Conservation (phyloP, 2,888 invertebrate species). For the Pandemis cinnamomeana region DNA sequence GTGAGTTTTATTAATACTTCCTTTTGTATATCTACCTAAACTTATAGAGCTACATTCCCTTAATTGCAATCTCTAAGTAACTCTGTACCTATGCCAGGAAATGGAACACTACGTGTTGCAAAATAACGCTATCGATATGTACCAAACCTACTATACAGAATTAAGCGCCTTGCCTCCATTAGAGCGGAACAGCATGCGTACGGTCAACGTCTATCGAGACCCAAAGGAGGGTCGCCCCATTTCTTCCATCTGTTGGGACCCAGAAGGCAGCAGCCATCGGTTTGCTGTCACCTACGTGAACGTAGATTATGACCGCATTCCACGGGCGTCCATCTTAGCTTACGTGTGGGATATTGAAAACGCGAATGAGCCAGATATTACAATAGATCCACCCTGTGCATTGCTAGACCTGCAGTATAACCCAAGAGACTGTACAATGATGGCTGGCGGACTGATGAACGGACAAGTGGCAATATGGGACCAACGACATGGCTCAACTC, state of each 20-base stretch:
- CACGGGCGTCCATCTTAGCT: constrained; percentile 60
- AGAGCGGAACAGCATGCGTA: constrained; percentile 88
- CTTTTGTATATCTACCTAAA: background rate
- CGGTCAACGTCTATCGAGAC: constrained; percentile 93
- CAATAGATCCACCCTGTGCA: constrained; percentile 87
- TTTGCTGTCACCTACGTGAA: constrained; percentile 93
- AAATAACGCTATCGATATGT: constrained; percentile 96
- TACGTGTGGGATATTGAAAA: constrained; percentile 97
- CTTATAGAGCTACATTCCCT: background rate
- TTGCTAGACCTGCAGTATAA: constrained; percentile 93
- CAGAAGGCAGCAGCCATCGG: constrained; percentile 90
- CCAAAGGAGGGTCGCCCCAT: constrained; percentile 86
- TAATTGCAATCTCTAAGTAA: background rate
- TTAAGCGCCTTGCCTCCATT: constrained; percentile 86
- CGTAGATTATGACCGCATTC: constrained; percentile 87
- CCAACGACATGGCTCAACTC: constrained; percentile 88
- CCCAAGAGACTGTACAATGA: constrained; percentile 88
- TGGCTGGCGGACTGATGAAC: constrained; percentile 88
- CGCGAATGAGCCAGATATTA: constrained; percentile 89
- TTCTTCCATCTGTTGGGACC: constrained; percentile 93
- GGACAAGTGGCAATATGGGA: constrained; percentile 91
- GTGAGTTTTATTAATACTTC: constrained; percentile 48
- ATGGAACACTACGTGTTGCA: constrained; percentile 94
- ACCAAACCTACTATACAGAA: constrained; percentile 93
- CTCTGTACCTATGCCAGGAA: constrained; percentile 79